These are phyloP conservation scores for Scaptomyza pallida DNA, from an alignment of 1,140 invertebrate species.

Conservation along the genomic window DNA sequence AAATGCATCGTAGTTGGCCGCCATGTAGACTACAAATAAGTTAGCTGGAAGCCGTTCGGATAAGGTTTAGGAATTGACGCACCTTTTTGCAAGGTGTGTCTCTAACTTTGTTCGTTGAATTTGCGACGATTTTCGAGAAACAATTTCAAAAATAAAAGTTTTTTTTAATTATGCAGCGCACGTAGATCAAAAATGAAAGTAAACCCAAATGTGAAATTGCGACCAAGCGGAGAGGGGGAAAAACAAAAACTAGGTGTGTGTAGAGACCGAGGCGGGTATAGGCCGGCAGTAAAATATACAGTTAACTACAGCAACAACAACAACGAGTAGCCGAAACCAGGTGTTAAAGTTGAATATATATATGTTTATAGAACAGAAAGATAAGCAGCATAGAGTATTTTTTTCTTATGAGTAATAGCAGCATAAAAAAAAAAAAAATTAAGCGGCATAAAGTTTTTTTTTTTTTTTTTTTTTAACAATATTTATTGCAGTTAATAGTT, in stretches of 20 bases:
- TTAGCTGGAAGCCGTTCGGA: constrained; percentile 12
- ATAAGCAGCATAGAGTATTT: constrained; percentile 22
- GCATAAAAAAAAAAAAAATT: too few species aligned
- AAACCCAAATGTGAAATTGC: constrained; percentile 75
- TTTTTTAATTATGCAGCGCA: constrained; percentile 72
- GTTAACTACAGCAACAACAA: constrained; percentile 10
- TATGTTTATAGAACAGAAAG: constrained; percentile 27
- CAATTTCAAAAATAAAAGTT: constrained; percentile 63
- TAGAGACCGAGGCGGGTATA: constrained; percentile 4
- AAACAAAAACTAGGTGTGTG: constrained; percentile 29
- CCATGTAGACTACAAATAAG: constrained; percentile 62
- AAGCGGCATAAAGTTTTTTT: constrained; percentile 4
- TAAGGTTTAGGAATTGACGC: constrained; percentile 37
- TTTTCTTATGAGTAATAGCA: neutral
- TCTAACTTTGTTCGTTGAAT: constrained; percentile 36
- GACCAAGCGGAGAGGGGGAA: constrained; percentile 41
- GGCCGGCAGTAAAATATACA: neutral
- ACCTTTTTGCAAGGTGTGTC: constrained; percentile 50
- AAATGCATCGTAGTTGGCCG: constrained; percentile 15
- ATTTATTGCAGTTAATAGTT: constrained; percentile 45
- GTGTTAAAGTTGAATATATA: constrained; percentile 39
- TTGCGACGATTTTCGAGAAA: constrained; percentile 65
- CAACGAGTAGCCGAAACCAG: constrained; percentile 29
- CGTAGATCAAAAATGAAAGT: constrained; percentile 79
- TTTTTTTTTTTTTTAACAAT: constrained; percentile 15